Evolutionary conservation across 2,888 invertebrate species (phyloP).

Genomic region (Synergus laeviventris): DNA sequence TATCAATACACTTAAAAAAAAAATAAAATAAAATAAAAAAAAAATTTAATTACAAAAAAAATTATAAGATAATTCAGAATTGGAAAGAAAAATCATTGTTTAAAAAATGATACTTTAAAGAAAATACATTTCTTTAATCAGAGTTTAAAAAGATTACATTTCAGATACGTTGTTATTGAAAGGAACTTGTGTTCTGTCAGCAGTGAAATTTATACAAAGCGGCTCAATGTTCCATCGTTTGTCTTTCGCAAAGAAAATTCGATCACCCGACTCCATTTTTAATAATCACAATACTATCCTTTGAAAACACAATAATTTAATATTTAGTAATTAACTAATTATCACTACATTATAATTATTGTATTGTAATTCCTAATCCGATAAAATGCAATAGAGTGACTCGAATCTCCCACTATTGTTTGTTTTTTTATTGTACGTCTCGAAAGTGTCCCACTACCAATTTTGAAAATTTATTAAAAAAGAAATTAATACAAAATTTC

Average conservation of each 20-base stretch:
- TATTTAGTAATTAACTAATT: constrained; percentile 19
- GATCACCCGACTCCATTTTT: not conserved
- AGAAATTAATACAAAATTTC: not conserved
- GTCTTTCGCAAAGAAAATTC: constrained; percentile 1
- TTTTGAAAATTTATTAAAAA: not conserved
- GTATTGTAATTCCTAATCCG: not conserved
- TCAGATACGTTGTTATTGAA: constrained; percentile 14
- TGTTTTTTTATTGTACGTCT: constrained; percentile 5
- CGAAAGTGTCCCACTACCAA: not conserved
- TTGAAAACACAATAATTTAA: constrained; percentile 5
- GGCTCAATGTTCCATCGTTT: constrained; percentile 18
- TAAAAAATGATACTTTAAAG: not conserved
- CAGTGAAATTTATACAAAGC: constrained; percentile 33
- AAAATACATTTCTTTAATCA: not conserved
- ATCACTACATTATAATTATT: constrained; percentile 3
- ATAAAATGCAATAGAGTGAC: constrained; percentile 3
- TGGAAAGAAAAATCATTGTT: not conserved
- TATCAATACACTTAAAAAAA: not conserved
- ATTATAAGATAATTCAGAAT: not conserved
- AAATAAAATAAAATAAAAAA: not conserved
- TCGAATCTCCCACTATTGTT: not conserved
- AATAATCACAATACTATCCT: constrained; percentile 20
- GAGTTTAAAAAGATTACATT: not conserved
- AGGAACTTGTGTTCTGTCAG: constrained; percentile 12
- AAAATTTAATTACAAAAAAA: not conserved